These are phyloP conservation scores for Yponomeuta evonymella DNA, from an alignment of 2,888 invertebrate species.

Conservation along the genomic window DNA sequence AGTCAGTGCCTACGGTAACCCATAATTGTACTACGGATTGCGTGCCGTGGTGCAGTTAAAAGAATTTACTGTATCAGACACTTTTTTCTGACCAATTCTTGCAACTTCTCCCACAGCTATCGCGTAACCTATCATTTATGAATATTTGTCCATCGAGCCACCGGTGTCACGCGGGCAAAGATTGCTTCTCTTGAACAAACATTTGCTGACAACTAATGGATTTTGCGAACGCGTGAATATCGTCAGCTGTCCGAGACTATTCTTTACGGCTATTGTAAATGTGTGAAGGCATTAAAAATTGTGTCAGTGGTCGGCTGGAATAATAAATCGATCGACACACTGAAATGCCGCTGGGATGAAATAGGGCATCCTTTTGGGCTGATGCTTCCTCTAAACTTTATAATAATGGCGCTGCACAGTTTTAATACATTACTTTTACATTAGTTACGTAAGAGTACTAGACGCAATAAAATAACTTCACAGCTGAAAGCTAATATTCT, in stretches of 20 bases:
- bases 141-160: neutral
- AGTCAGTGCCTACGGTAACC: too few species aligned
- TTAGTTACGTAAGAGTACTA: too few species aligned
- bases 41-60: too few species aligned
- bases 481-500: too few species aligned
- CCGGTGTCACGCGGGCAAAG: slow-evolving; percentile 11
- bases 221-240: slow-evolving; percentile 35
- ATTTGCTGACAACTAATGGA: slow-evolving; percentile 50
- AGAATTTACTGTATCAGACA: neutral
- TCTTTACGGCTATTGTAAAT: slow-evolving; percentile 25
- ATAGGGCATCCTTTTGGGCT: neutral
- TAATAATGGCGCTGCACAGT: too few species aligned
- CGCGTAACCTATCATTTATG: neutral
- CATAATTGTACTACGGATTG: too few species aligned
- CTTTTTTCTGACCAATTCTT: neutral
- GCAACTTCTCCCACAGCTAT: neutral
- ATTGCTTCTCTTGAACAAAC: slow-evolving; percentile 33
- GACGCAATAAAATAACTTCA: too few species aligned
- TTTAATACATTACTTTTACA: too few species aligned
- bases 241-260: slow-evolving; percentile 17
- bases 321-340: neutral
- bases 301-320: neutral
- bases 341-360: neutral
- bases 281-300: slow-evolving; percentile 12
- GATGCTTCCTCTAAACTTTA: too few species aligned